Evolutionary conservation across 2,888 invertebrate genomes (phyloP).

Genomic region (Agrochola litura): DNA sequence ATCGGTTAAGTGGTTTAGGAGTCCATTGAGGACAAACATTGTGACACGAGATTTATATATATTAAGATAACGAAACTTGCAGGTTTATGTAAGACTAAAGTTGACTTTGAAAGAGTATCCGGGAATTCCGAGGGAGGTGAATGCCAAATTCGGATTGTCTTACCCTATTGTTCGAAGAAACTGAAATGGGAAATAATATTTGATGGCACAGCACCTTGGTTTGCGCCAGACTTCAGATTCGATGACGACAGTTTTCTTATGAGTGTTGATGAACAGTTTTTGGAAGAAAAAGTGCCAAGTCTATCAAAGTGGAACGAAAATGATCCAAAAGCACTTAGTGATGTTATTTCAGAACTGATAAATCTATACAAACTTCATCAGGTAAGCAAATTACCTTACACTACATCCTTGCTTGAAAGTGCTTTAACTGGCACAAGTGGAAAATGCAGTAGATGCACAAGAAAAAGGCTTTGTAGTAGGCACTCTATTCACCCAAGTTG

Average conservation of each 20-base stretch:
- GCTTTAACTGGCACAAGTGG: neutral
- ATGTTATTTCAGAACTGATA: conserved; percentile 92
- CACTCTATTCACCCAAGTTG: neutral
- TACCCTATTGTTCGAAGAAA: conserved; percentile 93
- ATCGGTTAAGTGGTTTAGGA: too few species aligned
- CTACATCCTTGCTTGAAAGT: neutral
- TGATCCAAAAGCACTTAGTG: conserved; percentile 90
- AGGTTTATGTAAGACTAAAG: conserved; percentile 87
- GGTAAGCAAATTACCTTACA: conserved; percentile 78
- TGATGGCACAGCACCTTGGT: conserved; percentile 91
- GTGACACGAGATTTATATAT: too few species aligned
- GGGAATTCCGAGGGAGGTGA: conserved; percentile 79
- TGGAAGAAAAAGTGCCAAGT: conserved; percentile 90
- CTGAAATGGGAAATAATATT: conserved; percentile 94
- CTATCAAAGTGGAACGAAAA: conserved; percentile 92
- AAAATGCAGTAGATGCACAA: neutral
- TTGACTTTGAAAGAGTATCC: conserved; percentile 85
- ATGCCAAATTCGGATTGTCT: conserved; percentile 91
- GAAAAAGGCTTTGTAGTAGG: neutral
- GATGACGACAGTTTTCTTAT: conserved; percentile 92
- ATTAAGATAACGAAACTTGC: conserved; percentile 44
- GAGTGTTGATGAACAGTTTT: conserved; percentile 89
- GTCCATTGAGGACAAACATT: too few species aligned
- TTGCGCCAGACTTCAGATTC: conserved; percentile 94
- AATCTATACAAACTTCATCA: conserved; percentile 92